These are phyloP conservation scores for Astyanax mexicanus DNA, from an alignment of 2,797 vertebrate genomes.

Conservation along the genomic window DNA sequence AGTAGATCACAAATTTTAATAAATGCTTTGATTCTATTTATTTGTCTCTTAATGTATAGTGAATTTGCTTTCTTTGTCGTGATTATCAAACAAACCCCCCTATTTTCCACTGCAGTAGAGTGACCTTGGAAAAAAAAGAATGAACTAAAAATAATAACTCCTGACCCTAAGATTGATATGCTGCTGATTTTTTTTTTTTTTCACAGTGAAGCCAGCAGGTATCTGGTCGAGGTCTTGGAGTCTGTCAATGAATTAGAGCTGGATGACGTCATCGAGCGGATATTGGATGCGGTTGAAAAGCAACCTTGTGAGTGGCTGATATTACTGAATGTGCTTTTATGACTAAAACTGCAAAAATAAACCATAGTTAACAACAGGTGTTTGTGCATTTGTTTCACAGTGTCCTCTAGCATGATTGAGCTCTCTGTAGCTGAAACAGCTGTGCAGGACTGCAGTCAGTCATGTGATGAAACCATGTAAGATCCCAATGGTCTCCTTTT, in stretches of 20 bases:
- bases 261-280: slow-evolving; percentile 85
- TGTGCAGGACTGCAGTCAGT: slow-evolving; percentile 92
- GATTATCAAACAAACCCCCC: no score
- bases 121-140: no score
- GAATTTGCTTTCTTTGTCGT: no score
- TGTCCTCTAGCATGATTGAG: slow-evolving; percentile 93
- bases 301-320: slow-evolving; percentile 84
- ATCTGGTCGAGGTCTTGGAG: slow-evolving; percentile 86
- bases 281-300: slow-evolving; percentile 93
- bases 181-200: slow-evolving; percentile 1
- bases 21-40: no score
- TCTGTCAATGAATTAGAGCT: slow-evolving; percentile 83
- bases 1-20: no score
- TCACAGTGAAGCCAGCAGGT: slow-evolving; percentile 88
- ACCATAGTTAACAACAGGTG: background rate
- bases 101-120: no score
- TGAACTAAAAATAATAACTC: no score
- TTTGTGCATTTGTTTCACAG: slow-evolving; percentile 68
- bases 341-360: background rate
- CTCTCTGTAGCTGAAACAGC: slow-evolving; percentile 84
- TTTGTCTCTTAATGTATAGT: background rate
- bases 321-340: background rate
- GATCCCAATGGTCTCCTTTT: slow-evolving; percentile 53
- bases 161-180: no score
- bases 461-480: slow-evolving; percentile 89